A percentile compares a stretch with the other conserved stretches of the same genome.
Conservation (phyloP, 1,140 invertebrate genomes). For the Magallana ariakensis region DNA sequence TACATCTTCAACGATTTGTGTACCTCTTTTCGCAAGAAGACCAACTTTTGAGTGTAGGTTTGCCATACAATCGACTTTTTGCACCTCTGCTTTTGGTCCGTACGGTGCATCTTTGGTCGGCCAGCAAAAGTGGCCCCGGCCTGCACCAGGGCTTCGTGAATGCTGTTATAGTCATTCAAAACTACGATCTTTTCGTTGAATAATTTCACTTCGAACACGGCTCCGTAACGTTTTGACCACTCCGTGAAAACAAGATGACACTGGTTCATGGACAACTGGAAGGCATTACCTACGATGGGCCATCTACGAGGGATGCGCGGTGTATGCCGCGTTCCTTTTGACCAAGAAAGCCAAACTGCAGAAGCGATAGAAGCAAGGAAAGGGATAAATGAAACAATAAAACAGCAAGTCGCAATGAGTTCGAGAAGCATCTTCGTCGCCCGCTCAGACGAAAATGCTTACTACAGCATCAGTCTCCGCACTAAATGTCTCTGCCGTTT, state of each 20-base stretch:
- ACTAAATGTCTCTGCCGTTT: too few relatives aligned
- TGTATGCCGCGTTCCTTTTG: not conserved
- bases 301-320: constrained; percentile 40
- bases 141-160: constrained; percentile 69
- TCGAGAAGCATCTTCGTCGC: not conserved
- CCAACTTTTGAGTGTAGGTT: constrained; percentile 70
- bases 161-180: constrained; percentile 65
- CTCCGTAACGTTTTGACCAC: constrained; percentile 65
- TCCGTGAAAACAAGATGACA: constrained; percentile 67
- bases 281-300: constrained; percentile 69
- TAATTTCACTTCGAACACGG: constrained; percentile 66
- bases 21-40: constrained; percentile 68
- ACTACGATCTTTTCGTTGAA: constrained; percentile 71
- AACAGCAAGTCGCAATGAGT: not conserved
- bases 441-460: not conserved
- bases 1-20: constrained; percentile 68
- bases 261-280: constrained; percentile 24
- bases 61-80: constrained; percentile 73
- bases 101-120: constrained; percentile 71
- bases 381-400: not conserved
- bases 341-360: not conserved
- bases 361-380: not conserved
- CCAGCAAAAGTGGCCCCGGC: constrained; percentile 68
- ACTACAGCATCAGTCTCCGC: not conserved
- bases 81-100: constrained; percentile 58